Conservation (phyloP, 2,113 vertebrate species). For the Tichodroma muraria region DNA sequence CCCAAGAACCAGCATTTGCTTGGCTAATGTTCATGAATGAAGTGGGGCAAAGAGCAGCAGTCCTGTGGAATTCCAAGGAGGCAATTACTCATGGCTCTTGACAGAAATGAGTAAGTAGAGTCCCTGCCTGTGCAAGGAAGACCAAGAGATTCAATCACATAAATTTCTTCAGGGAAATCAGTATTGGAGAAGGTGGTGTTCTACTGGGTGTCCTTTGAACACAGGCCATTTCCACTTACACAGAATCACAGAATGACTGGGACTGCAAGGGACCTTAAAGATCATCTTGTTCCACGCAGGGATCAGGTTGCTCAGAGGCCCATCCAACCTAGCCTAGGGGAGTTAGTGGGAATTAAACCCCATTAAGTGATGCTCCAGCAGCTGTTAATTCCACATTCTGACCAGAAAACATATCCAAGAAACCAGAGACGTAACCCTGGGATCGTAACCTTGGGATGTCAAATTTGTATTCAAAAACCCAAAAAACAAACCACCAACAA, state of each 20-base stretch:
- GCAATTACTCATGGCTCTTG: background rate
- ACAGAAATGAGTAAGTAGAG: background rate
- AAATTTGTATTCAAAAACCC: background rate
- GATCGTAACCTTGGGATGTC: fast-evolving
- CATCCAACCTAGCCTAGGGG: background rate
- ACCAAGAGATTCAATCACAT: background rate
- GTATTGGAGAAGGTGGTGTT: background rate
- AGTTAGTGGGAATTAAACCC: background rate
- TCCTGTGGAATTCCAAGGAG: background rate
- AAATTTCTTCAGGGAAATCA: background rate
- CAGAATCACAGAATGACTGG: background rate
- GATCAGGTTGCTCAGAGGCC: background rate
- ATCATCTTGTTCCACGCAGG: background rate
- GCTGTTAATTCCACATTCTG: background rate
- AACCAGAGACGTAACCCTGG: background rate
- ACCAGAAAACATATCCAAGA: background rate
- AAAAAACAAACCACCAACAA: background rate
- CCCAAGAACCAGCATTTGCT: background rate
- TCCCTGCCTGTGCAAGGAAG: background rate
- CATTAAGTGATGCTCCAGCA: background rate
- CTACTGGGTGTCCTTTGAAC: background rate
- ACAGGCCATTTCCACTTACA: background rate
- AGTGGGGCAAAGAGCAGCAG: background rate
- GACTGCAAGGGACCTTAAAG: background rate
- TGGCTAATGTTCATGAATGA: background rate